A percentile compares a stretch with the other conserved stretches of the same genome.
These are phyloP conservation scores for Chaenodraco wilsoni DNA, from an alignment of 2,797 vertebrate genomes.

Conservation along the genomic window DNA sequence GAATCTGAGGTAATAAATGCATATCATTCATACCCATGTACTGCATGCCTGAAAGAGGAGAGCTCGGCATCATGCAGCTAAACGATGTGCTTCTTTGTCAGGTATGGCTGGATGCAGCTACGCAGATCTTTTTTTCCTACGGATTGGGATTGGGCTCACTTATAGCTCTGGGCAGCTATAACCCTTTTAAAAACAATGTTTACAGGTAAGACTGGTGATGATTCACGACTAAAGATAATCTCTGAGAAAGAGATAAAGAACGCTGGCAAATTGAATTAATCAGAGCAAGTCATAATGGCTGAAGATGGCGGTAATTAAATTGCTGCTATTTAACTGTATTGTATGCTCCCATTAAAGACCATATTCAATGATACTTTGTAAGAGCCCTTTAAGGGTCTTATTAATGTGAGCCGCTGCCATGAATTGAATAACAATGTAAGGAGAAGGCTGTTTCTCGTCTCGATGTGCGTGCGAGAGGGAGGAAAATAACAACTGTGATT, in stretches of 20 bases:
- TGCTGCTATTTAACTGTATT: constrained; percentile 16
- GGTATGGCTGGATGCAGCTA: constrained; percentile 99
- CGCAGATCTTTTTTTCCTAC: constrained; percentile 98
- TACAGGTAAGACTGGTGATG: constrained; percentile 88
- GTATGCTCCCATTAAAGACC: constrained; percentile 18
- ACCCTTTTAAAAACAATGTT: constrained; percentile 97
- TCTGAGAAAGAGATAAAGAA: constrained; percentile 13
- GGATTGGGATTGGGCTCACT: constrained; percentile 96
- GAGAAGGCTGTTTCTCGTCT: constrained; percentile 37
- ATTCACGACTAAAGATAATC: constrained; percentile 21
- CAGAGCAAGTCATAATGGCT: constrained; percentile 16
- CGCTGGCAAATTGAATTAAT: constrained; percentile 15
- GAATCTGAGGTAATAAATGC: constrained; percentile 90
- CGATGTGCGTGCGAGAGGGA: constrained; percentile 18
- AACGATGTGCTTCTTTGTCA: constrained; percentile 69
- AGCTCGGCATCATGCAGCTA: constrained; percentile 19
- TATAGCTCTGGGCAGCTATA: constrained; percentile 99
- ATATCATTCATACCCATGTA: constrained; percentile 37
- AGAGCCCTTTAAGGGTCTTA: constrained; percentile 37
- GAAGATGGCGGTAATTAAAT: constrained; percentile 46
- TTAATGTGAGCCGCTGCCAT: constrained; percentile 42
- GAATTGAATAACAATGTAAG: constrained; percentile 43
- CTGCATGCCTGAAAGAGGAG: constrained; percentile 33
- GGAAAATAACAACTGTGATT: constrained; percentile 32
- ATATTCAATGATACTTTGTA: constrained; percentile 24